Evolutionary conservation across 2,797 vertebrate genomes (phyloP), one percentile per base, ranked within the genome.

Genomic region (Xyrichtys novacula): DNA sequence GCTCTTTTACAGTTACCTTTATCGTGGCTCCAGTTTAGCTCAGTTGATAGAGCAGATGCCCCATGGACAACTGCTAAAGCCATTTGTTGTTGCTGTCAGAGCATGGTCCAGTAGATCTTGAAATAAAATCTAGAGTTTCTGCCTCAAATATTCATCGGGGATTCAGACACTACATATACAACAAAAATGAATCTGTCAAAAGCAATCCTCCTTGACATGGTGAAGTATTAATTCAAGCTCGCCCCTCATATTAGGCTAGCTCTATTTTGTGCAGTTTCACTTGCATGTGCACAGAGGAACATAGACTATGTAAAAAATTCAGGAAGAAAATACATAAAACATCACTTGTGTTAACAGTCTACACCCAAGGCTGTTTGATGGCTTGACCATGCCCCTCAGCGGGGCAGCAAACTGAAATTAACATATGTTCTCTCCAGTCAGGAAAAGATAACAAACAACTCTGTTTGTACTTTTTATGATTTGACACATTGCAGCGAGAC

Each of bases 321-420:
- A 17, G 40, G 42, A 40, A 3, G 9, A 36, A 52, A 22, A 58
- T 2, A 20, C 25, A 28, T 49, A 29, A 47, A 56, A 22, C 44
- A 16, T 17, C 39, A 36, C 36, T 50, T 7, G 19, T 49, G 19
- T 34, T 34, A 29, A n/a, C 7, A n/a, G 15, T 20, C 29, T 12
- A 15, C 4, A 16, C 34, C 8, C 14, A 5, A 7, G 42, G n/a
- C 61, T 65, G 46, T 53, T 42, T 42, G 32, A 65, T 29, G 23
- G 43, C 47, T 46, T 11, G 26, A 20, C 32, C 42, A n/a, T 66
- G 49, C 26, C 19, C 17, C 65, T 71, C 56, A 57, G 71, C 42
- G 34, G 48, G 38, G n/a, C 10, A 52, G 22, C 34, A 55, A 53
- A 46, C 17, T 50, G 20, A 32, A 66, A 81, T 74, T 50, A 61